Evolutionary conservation across 2,113 vertebrate species (phyloP), one percentile per base, ranked within the genome.

Genomic region (Anser brachyrhynchus): DNA sequence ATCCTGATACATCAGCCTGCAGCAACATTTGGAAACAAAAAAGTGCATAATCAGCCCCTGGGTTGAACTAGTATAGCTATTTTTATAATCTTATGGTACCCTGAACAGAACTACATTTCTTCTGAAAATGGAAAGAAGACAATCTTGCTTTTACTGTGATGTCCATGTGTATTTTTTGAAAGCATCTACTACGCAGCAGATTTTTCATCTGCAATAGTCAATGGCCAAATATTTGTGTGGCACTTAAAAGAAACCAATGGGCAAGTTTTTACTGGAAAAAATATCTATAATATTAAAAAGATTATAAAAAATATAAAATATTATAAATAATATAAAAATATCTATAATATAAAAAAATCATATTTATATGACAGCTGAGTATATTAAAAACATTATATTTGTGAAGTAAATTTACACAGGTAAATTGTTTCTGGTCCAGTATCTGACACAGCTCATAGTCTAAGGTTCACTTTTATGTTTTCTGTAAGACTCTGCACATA

Each of bases 171-270:
- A 77, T 77, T 95, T 90, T 82, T 71, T 22, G 33, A 82, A 84
- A 94, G 33, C 20, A 26, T 21, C 28, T 25, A 59, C 31, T 55
- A 19, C 31, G 83, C 71, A 91, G 78, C 39, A 83, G 37, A 13
- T 89, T 93, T 88, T 82, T 93, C 61, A 91, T 77, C 74, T 91
- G 81, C 52, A 93, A 69, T 41, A 90, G 93, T 87, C 39, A 78
- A 92, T 54, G 62, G 70, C 51, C 52, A 93, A 66, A 62, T 79
- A 81, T 74, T 94, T 96, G 76, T 52, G 71, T 10, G 93, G 80
- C 91, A 89, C n/a, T 62, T 94, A 71, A 87, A 90, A 84, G 57
- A 95, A 95, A 96, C 67, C 70, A 92, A 84, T 80, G 92, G 59
- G 35, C 73, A 82, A 85, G 39, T 59, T 95, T 93, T 8, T 62